Evolutionary conservation across 92 coral and sea anemone species (phyloP), one percentile per base, ranked within the genome.

Genomic region (Anthopleura xanthogrammica): DNA sequence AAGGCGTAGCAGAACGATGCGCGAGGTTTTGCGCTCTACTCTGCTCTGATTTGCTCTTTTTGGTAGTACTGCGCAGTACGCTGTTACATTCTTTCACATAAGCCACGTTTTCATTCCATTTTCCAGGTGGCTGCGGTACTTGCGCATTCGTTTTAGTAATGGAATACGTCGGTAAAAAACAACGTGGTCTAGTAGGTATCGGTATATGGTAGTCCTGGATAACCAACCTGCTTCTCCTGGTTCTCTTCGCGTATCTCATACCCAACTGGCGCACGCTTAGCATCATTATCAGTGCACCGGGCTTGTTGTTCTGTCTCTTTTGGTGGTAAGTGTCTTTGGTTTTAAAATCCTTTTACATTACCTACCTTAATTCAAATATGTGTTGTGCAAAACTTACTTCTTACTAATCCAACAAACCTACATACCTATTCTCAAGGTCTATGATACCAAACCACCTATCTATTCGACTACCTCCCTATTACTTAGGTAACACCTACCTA

Each of bases 191-290:
- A n/a, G 79, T 85, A 13, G 88, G 88, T 4, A 71, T 85, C 41
- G 39, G 56, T 56, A 52, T 85, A 36, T 78, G 83, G 78, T 79
- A 46, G 56, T 2, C 62, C 16, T 89, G 92, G 92, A 85, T 83
- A n/a, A 22, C 85, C 6, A 80, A 78, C 5, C 42, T 81, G 10
- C 50, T 80, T 39, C 29, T 85, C 4, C 55, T 89, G 22, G 83
- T 65, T 20, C 66, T 80, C 55, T 82, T 89, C 4, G 92, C 83
- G 7, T 89, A 89, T 52, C 71, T 89, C 3, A 81, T 89, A 7
- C 92, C 88, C 56, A 80, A 76, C 64, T 89, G 92, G 92, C 77
- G 92, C 48, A 89, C 75, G 12, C 86, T 89, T 24, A 82, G 89
- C 50, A 80, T 85, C 80, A 64, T 83, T 22, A 77, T 76, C 20